Base-by-base conservation (phyloP, 2,797 vertebrate genomes). In the Dipus sagitta region DNA sequence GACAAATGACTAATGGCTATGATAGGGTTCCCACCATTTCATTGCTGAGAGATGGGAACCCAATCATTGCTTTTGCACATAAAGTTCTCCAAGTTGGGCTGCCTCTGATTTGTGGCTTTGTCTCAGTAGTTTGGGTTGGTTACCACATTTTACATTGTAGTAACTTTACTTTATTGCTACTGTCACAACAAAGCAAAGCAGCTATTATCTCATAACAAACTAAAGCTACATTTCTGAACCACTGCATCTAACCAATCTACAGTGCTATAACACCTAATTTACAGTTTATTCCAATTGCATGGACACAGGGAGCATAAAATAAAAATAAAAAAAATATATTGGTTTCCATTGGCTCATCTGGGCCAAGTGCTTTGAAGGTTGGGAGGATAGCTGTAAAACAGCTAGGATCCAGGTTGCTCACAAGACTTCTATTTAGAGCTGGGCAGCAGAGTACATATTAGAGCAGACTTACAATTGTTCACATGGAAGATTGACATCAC, bases 171-270 rank as follows among this genome's bases (percentile, higher is more conserved):
- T 98, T 98, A 98, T 98, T 98, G 96, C 97, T 93, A 94, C 94
- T 98, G 98, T 98, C 98, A 98, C 97, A 98, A 98, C 97, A 98
- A 98, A 97, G 97, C 97, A 98, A 98, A 98, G 97, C 97, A 97
- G 96, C 96, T 97, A 98, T 98, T 98, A 98, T 98, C 97, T 97
- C 96, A 97, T 97, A 98, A 98, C 97, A 97, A 98, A 98, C 96
- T 96, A 97, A 97, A 97, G 96, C 97, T 97, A 97, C 97, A 97
- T 98, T 98, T 98, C 97, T 97, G 97, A 98, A 97, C 85, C 96
- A 96, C 95, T 67, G 18, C 92, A 97, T 97, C 97, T 97, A 97
- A 96, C 97, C 95, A 96, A 98, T 97, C 97, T 97, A 92, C 67
- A 95, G 94, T 86, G 90, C 94, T 96, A 34, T 95, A 98, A 97